A percentile compares a stretch with the other conserved stretches of the same genome.
phyloP scores from a whole-genome alignment of 2,113 vertebrate species.

The Hystrix cristata region DNA sequence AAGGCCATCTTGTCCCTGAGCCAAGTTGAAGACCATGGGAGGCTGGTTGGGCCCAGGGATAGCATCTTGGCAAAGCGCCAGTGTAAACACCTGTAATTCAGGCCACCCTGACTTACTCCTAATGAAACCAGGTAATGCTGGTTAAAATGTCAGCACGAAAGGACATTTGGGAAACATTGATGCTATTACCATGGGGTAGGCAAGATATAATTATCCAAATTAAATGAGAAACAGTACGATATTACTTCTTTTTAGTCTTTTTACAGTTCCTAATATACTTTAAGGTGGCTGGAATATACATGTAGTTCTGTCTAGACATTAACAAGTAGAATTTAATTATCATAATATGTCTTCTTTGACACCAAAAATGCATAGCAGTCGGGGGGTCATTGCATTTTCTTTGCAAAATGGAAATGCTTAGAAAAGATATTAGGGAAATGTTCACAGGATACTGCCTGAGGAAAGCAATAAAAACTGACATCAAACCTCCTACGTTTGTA shows the following conservation, averaged over 20 bases:
- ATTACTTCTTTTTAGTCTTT: slow-evolving; percentile 57
- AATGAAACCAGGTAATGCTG: background rate
- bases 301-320: slow-evolving; percentile 11
- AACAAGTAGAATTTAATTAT: slow-evolving; percentile 78
- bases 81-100: too few species aligned
- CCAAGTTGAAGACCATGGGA: background rate
- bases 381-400: slow-evolving; percentile 43
- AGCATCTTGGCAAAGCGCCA: rapidly evolving
- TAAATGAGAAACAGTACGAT: slow-evolving; percentile 63
- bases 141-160: background rate
- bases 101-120: rapidly evolving
- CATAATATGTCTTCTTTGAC: slow-evolving; percentile 67
- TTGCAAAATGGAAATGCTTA: slow-evolving; percentile 76
- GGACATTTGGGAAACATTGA: background rate
- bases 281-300: slow-evolving; percentile 30
- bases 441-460: background rate
- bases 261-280: slow-evolving; percentile 11
- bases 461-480: background rate
- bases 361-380: slow-evolving; percentile 43
- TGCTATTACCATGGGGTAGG: background rate
- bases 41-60: rapidly evolving
- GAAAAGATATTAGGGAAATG: slow-evolving; percentile 61
- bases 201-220: slow-evolving; percentile 59
- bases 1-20: background rate
- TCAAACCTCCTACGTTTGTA: background rate